Base-by-base conservation (phyloP, 1,140 invertebrate genomes). In the Ditylenchus dipsaci region DNA sequence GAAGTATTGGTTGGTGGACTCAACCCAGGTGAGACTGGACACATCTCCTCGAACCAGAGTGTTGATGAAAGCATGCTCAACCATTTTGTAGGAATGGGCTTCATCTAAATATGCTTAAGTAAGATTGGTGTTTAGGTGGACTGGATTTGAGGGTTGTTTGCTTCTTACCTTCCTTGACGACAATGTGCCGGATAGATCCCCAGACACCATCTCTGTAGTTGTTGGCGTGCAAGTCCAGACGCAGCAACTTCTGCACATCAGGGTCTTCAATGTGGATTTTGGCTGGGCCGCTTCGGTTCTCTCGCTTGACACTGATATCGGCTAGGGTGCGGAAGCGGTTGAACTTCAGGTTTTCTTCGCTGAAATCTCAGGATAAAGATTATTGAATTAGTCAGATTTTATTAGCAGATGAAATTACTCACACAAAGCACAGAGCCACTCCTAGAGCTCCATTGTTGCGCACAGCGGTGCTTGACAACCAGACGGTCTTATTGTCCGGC, bases 31-130 rank as follows among this genome's bases (percentile, higher is more conserved):
- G 19, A 97, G 86, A 78, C 91, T 94, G 1, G 92, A 89, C 38
- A 97, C 86, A 84, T 97, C 94, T 70, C 92, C 93, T 75, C 92
- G 87, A 3, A 88, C 89, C 56, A 93, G 78, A 1, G 92, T 89
- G 84, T 97, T 96, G 11, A 97, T 89, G 81, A 92, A 95, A 15
- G 93, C 93, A 84, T 95, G 90, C 76, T 91, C 89, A 30, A 91
- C 81, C 27, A 77, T 71, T 19, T 80, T 78, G 76, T 78, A 89
- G 72, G 88, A 87, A 60, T 71, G 69, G 0, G 68, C 56, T 17
- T 71, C 69, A n/a, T 71, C 69, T 70, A 23, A 84, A 84, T n/a
- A n/a, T n/a, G n/a, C 33, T 38, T 38, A 5, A 38, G 33, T 38
- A 38, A 5, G 33, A 5, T 38, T 38, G 33, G 3, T 38, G 3